Percentiles rank a stretch among this genome's conserved stretches.
phyloP scores from a whole-genome alignment of 2,888 invertebrate genomes.

The Pristionchus fissidentatus region DNA sequence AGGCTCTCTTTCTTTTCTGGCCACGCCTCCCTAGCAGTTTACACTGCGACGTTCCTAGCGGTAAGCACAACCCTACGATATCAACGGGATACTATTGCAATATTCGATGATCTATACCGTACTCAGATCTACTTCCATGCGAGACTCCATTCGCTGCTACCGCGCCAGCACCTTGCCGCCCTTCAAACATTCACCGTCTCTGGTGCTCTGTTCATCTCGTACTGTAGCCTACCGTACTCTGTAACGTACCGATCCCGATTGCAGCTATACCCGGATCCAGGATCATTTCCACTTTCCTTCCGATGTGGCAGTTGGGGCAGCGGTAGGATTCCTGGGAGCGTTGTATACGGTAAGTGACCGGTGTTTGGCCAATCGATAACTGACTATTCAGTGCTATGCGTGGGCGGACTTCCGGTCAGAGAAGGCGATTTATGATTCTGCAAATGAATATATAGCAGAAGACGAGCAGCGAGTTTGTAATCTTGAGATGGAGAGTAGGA shows the following conservation, averaged over 20 bases:
- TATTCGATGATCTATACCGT: too few relatives aligned
- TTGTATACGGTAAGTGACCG: slow-evolving; percentile 59
- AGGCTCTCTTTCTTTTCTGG: slow-evolving; percentile 67
- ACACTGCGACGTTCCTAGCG: slow-evolving; percentile 60
- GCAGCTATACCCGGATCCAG: slow-evolving; percentile 84
- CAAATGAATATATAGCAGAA: too few relatives aligned
- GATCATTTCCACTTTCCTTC: slow-evolving; percentile 99
- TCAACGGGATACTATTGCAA: background rate
- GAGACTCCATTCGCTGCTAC: slow-evolving; percentile 50
- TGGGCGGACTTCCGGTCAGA: slow-evolving; percentile 13
- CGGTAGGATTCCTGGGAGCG: slow-evolving; percentile 77
- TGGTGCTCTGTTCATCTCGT: slow-evolving; percentile 11
- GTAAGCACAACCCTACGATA: slow-evolving; percentile 49
- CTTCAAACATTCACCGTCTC: slow-evolving; percentile 5
- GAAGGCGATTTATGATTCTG: too few relatives aligned
- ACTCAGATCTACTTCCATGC: slow-evolving; percentile 62
- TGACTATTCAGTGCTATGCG: background rate
- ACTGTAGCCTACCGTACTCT: background rate
- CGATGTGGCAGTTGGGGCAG: slow-evolving; percentile 87
- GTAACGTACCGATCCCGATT: background rate
- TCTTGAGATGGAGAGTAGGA: too few relatives aligned
- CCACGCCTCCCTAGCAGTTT: slow-evolving; percentile 64
- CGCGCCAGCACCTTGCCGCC: slow-evolving; percentile 55
- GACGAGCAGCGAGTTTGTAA: too few relatives aligned
- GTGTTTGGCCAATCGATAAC: background rate